A percentile compares a stretch with the other conserved stretches of the same genome.
Conservation (phyloP, 2,888 invertebrate genomes). For the Taphrorychus bicolor region DNA sequence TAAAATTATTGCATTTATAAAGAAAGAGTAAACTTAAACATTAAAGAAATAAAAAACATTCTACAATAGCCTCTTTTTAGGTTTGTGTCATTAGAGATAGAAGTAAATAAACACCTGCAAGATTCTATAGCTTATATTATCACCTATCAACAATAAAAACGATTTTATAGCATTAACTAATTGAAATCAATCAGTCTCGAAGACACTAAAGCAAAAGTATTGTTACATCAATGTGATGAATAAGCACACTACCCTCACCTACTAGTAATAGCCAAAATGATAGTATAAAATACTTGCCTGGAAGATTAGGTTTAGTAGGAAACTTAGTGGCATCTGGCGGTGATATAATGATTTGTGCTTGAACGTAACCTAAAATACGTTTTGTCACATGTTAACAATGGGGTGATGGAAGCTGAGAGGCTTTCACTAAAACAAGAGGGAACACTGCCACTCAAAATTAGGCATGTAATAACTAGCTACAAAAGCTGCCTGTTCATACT, state of each 20-base stretch:
- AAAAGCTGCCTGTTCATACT: conserved; percentile 5
- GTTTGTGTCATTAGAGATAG: no score
- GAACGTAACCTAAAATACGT: conserved; percentile 39
- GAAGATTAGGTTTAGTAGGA: conserved; percentile 33
- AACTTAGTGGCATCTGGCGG: conserved; percentile 35
- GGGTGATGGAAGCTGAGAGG: conserved; percentile 19
- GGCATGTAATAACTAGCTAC: background rate
- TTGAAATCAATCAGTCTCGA: no score
- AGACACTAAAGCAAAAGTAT: no score
- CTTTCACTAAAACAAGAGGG: background rate
- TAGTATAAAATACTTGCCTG: conserved; percentile 37
- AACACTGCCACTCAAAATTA: background rate
- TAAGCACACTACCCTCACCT: background rate
- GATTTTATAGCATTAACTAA: no score
- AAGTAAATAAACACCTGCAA: no score
- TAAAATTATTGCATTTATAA: no score
- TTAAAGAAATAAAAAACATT: no score
- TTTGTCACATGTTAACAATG: conserved; percentile 19
- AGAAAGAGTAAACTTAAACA: no score
- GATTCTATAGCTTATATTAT: no score
- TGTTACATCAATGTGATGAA: background rate
- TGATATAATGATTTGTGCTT: conserved; percentile 40
- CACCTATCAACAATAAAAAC: no score
- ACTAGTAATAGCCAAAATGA: background rate
- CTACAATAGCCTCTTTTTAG: no score